These are phyloP conservation scores for Dynastes grantii DNA, from an alignment of 2,888 invertebrate genomes.

Conservation along the genomic window DNA sequence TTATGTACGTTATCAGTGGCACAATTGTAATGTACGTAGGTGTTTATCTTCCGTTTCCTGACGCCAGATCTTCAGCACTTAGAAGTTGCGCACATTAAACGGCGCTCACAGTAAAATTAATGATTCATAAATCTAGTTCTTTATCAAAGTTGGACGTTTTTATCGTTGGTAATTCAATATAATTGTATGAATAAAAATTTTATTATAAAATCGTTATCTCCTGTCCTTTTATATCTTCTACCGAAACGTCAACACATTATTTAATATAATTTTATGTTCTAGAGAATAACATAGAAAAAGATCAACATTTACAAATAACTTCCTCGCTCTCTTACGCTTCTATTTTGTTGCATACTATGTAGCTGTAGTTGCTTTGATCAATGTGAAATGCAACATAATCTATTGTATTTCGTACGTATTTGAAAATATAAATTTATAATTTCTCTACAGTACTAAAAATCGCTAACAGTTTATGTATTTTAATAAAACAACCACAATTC, in stretches of 20 bases:
- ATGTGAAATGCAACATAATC: no score
- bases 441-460: no score
- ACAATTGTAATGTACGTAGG: slow-evolving; percentile 42
- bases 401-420: no score
- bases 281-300: no score
- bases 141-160: slow-evolving; percentile 5
- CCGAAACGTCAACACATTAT: neutral
- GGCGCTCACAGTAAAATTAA: slow-evolving; percentile 25
- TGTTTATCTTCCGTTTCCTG: slow-evolving; percentile 47
- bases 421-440: no score
- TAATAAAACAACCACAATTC: no score
- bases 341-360: no score
- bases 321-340: no score
- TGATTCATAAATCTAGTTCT: slow-evolving; percentile 21
- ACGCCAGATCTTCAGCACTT: slow-evolving; percentile 19
- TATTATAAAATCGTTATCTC: slow-evolving; percentile 4
- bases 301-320: no score
- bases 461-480: no score
- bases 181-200: slow-evolving; percentile 25
- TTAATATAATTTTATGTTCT: no score
- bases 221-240: neutral
- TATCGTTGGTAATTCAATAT: slow-evolving; percentile 37
- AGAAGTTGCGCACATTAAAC: slow-evolving; percentile 5
- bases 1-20: slow-evolving; percentile 34
- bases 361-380: no score